Evolutionary conservation across 2,113 vertebrate genomes (phyloP).

Genomic region (Phylloscopus whistleri): DNA sequence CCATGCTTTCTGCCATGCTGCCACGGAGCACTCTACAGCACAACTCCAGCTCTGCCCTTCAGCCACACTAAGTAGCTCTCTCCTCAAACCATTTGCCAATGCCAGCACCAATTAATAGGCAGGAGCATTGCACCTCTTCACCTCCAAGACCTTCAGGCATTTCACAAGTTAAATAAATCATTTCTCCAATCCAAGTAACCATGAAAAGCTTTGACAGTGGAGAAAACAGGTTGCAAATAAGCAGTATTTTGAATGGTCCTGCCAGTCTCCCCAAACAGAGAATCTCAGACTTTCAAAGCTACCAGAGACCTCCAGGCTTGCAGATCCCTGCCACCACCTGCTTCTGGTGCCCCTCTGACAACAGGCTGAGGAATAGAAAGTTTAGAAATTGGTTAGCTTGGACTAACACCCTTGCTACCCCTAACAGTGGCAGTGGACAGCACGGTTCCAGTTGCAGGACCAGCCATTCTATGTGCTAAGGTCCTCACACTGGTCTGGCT

Average conservation of each 20-base stretch:
- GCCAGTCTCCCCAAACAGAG: not conserved
- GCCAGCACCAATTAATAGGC: not conserved
- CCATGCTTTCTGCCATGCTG: accelerated
- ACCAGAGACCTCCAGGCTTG: not conserved
- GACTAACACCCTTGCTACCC: not conserved
- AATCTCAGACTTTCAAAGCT: not conserved
- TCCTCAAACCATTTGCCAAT: not conserved
- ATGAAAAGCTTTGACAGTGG: not conserved
- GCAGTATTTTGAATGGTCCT: not conserved
- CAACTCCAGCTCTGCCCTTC: not conserved
- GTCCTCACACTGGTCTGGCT: not conserved
- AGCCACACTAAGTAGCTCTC: not conserved
- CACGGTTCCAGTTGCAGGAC: not conserved
- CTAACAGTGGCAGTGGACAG: not conserved
- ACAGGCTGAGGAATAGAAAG: not conserved
- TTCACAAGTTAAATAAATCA: not conserved
- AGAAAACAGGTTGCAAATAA: not conserved
- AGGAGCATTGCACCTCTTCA: not conserved
- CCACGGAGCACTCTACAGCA: accelerated
- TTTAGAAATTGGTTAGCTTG: not conserved
- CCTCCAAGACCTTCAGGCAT: not conserved
- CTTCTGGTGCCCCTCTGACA: not conserved
- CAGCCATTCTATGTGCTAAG: not conserved
- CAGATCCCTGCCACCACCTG: not conserved
- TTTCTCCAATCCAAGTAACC: not conserved